phyloP scores from a whole-genome alignment of 2,797 vertebrate genomes.

The Danio kyathit region DNA sequence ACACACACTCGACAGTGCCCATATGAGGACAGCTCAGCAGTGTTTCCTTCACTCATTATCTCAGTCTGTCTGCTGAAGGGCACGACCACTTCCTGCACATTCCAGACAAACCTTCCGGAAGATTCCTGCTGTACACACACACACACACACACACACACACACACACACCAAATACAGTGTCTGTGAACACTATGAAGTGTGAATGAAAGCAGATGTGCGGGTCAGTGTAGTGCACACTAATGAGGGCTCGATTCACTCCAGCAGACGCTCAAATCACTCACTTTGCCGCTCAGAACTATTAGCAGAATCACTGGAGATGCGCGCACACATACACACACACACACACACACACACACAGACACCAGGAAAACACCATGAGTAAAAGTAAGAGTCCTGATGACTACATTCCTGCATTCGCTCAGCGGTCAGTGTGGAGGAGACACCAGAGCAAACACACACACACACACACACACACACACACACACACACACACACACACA shows the following conservation, averaged over 20 bases:
- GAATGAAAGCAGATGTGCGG: background rate
- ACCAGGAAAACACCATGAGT: no score
- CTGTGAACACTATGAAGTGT: background rate
- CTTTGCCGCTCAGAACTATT: no score
- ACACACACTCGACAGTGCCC: conserved; percentile 5
- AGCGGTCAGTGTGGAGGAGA: no score
- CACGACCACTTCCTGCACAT: conserved; percentile 3
- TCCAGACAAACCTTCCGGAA: conserved; percentile 22
- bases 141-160: background rate
- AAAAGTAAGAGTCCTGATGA: no score
- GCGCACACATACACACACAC: no score
- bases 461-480: no score
- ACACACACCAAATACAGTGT: background rate
- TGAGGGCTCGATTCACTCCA: background rate
- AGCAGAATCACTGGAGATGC: no score
- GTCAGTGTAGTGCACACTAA: conserved; percentile 5
- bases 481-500: no score
- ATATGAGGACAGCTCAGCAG: conserved; percentile 16
- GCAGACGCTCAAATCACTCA: background rate
- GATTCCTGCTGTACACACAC: conserved; percentile 5
- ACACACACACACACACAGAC: no score
- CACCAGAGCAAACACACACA: no score
- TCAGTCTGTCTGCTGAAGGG: background rate
- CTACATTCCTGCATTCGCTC: no score
- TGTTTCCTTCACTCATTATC: background rate